Base-by-base conservation (phyloP, 2,797 vertebrate species). In the Melanogrammus aeglefinus region DNA sequence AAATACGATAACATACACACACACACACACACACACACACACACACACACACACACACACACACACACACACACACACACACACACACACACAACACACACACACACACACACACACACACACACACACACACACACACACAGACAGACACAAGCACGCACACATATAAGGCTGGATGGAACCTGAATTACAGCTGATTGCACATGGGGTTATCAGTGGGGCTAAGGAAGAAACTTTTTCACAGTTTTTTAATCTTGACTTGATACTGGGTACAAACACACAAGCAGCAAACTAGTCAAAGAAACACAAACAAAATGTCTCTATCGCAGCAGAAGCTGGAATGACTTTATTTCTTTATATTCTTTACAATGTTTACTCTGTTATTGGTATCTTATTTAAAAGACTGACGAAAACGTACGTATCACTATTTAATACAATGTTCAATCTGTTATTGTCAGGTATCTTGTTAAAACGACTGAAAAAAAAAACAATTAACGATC, bases 181-280 rank as follows among this genome's bases (percentile, higher is more conserved):
- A 77, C 84, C 82, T 82, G 86, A 90, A 91, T 91, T 89, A 90
- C 87, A 82, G 57, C 81, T 84, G 82, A 89, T 90, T 88, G 85
- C 81, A 78, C 76, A 83, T 85, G 77, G 88, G 82, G 83, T 88
- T 84, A 69, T 63, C 57, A n/a, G 74, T 31, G 78, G 74, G 16
- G 86, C 91, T 91, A 91, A 91, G 84, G 75, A 79, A 47, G 57
- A 74, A 81, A 87, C 47, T 51, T 77, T 81, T 83, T 81, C 79
- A 81, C 76, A 79, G 86, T 81, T 82, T 81, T 81, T 84, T 85
- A 88, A 88, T 89, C 85, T 85, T 86, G 75, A 80, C 79, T 70
- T 79, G 72, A 41, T 79, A 81, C 80, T 74, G 88, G 57, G 6
- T n/a, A 63, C 18, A 57, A 57, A 57, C 47, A 88, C 85, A 89